Evolutionary conservation across 2,888 invertebrate genomes (phyloP).

Genomic region (Mechanitis mazaeus): DNA sequence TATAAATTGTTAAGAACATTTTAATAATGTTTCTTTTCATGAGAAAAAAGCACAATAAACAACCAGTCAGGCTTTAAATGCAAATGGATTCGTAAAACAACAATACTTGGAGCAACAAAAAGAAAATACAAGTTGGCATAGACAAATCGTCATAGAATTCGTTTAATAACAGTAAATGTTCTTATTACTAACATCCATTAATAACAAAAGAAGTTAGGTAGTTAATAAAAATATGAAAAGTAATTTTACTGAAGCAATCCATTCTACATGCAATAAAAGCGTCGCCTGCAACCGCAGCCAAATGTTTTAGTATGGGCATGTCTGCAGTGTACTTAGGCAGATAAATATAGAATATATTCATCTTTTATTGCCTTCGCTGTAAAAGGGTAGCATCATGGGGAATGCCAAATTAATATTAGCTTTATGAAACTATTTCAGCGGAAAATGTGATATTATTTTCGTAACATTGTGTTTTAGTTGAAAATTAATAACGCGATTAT

Average conservation of each 20-base stretch:
- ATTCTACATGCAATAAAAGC: constrained; percentile 35
- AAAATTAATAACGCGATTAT: not conserved
- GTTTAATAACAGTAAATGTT: constrained; percentile 12
- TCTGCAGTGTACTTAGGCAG: constrained; percentile 29
- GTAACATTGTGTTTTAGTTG: not conserved
- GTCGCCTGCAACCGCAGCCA: constrained; percentile 34
- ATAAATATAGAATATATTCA: constrained; percentile 27
- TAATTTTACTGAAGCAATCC: constrained; percentile 31
- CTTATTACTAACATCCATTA: constrained; percentile 19
- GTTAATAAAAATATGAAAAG: constrained; percentile 34
- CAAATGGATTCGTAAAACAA: not conserved
- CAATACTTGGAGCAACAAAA: constrained; percentile 5
- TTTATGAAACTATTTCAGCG: not conserved
- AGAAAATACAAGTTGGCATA: constrained; percentile 17
- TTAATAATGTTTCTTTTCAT: too few relatives aligned
- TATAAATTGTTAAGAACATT: too few relatives aligned
- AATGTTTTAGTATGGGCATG: constrained; percentile 32
- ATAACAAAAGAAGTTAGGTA: constrained; percentile 26
- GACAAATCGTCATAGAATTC: constrained; percentile 21
- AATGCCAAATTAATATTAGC: constrained; percentile 23
- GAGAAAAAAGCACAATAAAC: too few relatives aligned
- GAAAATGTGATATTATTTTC: not conserved
- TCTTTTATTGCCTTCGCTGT: constrained; percentile 27
- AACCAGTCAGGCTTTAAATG: not conserved
- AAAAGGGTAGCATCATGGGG: constrained; percentile 20